phyloP scores from a whole-genome alignment of 2,113 vertebrate genomes.

The Oryzias javanicus region DNA sequence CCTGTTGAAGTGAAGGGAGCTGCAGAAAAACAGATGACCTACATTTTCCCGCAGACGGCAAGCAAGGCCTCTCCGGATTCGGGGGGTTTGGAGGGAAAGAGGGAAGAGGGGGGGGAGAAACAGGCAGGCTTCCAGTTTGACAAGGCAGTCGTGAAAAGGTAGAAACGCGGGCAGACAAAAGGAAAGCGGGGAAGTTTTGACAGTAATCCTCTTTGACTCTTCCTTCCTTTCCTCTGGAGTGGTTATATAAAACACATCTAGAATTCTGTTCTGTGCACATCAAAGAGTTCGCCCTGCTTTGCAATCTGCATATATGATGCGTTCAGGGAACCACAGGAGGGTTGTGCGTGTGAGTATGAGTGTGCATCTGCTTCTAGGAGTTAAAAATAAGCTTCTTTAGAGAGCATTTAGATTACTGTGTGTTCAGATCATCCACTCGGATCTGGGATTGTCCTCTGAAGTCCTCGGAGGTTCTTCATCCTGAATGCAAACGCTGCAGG shows the following conservation, averaged over 20 bases:
- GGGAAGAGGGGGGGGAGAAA: conserved; percentile 4
- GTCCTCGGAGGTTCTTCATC: conserved; percentile 14
- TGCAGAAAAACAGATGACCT: conserved; percentile 64
- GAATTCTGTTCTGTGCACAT: conserved; percentile 70
- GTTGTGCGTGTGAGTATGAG: conserved; percentile 19
- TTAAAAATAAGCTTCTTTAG: conserved; percentile 48
- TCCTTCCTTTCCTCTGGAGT: conserved; percentile 47
- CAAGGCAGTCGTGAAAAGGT: conserved; percentile 44
- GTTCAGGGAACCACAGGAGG: conserved; percentile 57
- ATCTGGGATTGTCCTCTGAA: conserved; percentile 27
- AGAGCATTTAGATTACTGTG: conserved; percentile 37
- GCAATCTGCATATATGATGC: conserved; percentile 69
- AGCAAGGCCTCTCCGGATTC: conserved; percentile 41
- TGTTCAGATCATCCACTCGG: conserved; percentile 33
- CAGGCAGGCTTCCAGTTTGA: conserved; percentile 48
- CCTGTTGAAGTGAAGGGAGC: conserved; percentile 44
- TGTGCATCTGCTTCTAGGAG: conserved; percentile 25
- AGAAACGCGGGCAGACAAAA: conserved; percentile 44
- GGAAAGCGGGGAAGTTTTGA: conserved; percentile 59
- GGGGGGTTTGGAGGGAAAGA: conserved; percentile 22
- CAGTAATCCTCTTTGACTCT: conserved; percentile 63
- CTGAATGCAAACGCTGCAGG: conserved; percentile 5
- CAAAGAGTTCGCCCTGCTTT: conserved; percentile 67
- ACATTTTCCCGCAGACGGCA: conserved; percentile 59
- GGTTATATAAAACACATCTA: conserved; percentile 74